Conservation (phyloP, 2,113 vertebrate genomes). For the Erpornis zantholeuca region DNA sequence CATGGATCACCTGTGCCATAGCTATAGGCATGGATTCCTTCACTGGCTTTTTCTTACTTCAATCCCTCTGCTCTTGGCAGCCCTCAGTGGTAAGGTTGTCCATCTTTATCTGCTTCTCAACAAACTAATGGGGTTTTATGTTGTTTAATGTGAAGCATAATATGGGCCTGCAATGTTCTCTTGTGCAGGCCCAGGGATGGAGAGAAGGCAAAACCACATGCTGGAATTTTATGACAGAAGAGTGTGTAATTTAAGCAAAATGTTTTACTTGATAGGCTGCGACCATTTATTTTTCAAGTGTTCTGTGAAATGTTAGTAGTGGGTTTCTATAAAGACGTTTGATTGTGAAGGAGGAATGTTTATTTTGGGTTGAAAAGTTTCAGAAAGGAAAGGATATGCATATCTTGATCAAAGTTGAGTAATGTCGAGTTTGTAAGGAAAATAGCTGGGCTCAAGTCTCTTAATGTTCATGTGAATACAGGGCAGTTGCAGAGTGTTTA, state of each 20-base stretch:
- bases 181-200: neutral
- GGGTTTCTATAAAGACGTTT: neutral
- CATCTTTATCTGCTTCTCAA: neutral
- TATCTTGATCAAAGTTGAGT: neutral
- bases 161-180: neutral
- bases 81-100: neutral
- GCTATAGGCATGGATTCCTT: accelerated
- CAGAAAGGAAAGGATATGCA: neutral
- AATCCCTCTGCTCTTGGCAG: neutral
- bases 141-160: neutral
- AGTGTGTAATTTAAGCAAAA: constrained; percentile 4
- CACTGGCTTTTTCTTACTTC: neutral
- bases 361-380: neutral
- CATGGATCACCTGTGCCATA: neutral
- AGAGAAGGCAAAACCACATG: neutral
- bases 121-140: neutral
- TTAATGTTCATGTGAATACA: neutral
- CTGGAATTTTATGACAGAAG: neutral
- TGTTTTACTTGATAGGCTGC: neutral
- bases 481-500: neutral
- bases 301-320: neutral
- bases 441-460: neutral
- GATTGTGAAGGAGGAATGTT: neutral
- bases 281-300: neutral
- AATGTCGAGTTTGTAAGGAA: neutral